Evolutionary conservation across 2,797 vertebrate species (phyloP).

Genomic region (Hyperoplus immaculatus): DNA sequence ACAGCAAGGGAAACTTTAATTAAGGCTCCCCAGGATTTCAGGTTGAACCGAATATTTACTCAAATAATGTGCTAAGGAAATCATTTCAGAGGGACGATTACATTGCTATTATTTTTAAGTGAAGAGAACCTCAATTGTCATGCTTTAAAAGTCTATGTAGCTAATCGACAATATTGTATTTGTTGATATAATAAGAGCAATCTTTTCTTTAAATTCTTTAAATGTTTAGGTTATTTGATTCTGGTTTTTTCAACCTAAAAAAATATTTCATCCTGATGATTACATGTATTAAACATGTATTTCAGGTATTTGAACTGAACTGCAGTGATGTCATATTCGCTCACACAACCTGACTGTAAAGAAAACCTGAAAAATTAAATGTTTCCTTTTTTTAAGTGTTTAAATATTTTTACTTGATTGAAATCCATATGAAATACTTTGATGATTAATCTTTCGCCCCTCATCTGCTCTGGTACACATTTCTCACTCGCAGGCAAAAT

Average conservation of each 20-base stretch:
- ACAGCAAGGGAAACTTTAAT: constrained; percentile 64
- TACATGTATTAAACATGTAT: background rate
- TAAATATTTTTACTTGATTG: background rate
- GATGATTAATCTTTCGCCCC: background rate
- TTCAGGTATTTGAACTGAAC: background rate
- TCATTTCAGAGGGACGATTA: background rate
- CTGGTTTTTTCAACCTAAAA: fast-evolving
- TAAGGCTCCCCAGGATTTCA: constrained; percentile 47
- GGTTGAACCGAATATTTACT: constrained; percentile 42
- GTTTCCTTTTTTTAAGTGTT: background rate
- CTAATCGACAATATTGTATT: background rate
- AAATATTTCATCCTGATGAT: background rate
- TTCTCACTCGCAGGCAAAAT: background rate
- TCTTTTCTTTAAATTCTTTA: background rate
- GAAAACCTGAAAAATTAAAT: background rate
- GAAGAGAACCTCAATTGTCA: background rate
- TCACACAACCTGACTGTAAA: background rate
- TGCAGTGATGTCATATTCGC: background rate
- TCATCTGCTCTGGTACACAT: background rate
- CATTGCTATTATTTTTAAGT: background rate
- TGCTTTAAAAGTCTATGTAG: too few species aligned
- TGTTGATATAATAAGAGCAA: background rate
- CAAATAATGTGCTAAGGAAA: constrained; percentile 17
- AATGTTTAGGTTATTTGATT: background rate
- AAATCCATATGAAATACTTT: background rate